A percentile compares a stretch with the other conserved stretches of the same genome.
phyloP scores from a whole-genome alignment of 2,113 vertebrate species.

The Caloenas nicobarica region DNA sequence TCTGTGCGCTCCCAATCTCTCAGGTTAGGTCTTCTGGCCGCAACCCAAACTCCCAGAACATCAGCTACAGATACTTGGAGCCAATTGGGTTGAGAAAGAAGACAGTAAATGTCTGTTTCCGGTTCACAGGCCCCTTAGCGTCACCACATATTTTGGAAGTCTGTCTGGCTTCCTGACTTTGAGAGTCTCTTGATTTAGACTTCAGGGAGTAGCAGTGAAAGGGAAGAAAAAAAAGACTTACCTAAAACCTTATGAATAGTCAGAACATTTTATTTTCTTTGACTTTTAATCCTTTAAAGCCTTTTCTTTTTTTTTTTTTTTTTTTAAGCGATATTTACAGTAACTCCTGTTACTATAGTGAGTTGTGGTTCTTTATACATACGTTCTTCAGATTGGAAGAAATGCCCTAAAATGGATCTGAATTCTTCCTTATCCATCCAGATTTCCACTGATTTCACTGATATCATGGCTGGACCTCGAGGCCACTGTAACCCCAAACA shows the following conservation, averaged over 20 bases:
- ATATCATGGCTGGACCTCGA: not conserved
- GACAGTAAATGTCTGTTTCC: conserved; percentile 76
- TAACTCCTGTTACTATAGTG: not conserved
- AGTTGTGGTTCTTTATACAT: not conserved
- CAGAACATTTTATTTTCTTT: not conserved
- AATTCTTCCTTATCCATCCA: not conserved
- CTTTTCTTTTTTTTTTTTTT: not conserved
- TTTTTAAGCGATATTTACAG: not conserved
- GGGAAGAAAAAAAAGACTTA: conserved; percentile 38
- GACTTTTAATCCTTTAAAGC: not conserved
- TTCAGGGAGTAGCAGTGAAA: conserved; percentile 47
- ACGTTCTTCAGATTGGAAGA: not conserved
- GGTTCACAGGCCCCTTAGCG: conserved; percentile 71
- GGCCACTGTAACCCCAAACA: not conserved
- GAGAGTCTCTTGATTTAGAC: conserved; percentile 77
- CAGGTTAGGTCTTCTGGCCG: conserved; percentile 67
- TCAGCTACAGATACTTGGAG: conserved; percentile 61
- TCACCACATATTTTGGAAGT: conserved; percentile 79
- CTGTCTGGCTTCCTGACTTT: conserved; percentile 81
- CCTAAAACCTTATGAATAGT: not conserved
- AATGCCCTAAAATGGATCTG: not conserved
- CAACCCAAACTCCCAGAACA: conserved; percentile 31
- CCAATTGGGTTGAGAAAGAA: conserved; percentile 64
- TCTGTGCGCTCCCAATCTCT: not conserved
- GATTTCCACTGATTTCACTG: not conserved